A percentile compares a stretch with the other conserved stretches of the same genome.
phyloP scores from a whole-genome alignment of 2,113 vertebrate species.

The Cisticola juncidis region DNA sequence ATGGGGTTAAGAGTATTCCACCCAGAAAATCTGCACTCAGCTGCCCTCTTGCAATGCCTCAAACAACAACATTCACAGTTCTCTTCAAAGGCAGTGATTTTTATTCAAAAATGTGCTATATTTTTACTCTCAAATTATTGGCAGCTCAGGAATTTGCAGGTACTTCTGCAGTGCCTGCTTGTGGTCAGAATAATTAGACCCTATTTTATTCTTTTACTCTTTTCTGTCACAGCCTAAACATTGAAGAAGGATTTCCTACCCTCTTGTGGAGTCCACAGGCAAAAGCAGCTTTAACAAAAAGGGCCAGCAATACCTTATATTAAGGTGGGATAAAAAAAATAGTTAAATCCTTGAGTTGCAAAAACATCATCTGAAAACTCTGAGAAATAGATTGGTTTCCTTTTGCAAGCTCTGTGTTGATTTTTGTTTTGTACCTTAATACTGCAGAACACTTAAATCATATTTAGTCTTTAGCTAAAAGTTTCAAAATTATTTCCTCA shows the following conservation, averaged over 20 bases:
- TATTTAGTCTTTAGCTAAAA: not conserved
- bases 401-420: not conserved
- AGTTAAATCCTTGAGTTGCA: not conserved
- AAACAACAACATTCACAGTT: not conserved
- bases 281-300: not conserved
- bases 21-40: not conserved
- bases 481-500: not conserved
- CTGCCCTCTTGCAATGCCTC: not conserved
- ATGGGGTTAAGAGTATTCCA: not conserved
- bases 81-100: not conserved
- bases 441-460: not conserved
- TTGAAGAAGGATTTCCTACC: not conserved
- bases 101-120: not conserved
- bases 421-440: not conserved
- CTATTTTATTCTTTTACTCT: not conserved
- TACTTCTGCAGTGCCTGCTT: not conserved
- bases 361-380: not conserved
- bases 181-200: not conserved
- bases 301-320: not conserved
- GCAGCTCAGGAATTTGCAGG: rapidly evolving
- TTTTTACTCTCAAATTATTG: not conserved
- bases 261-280: not conserved
- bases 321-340: rapidly evolving
- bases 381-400: not conserved
- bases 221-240: not conserved